These are phyloP conservation scores for Drosophila borealis DNA, from an alignment of 2,888 invertebrate species.

Conservation along the genomic window DNA sequence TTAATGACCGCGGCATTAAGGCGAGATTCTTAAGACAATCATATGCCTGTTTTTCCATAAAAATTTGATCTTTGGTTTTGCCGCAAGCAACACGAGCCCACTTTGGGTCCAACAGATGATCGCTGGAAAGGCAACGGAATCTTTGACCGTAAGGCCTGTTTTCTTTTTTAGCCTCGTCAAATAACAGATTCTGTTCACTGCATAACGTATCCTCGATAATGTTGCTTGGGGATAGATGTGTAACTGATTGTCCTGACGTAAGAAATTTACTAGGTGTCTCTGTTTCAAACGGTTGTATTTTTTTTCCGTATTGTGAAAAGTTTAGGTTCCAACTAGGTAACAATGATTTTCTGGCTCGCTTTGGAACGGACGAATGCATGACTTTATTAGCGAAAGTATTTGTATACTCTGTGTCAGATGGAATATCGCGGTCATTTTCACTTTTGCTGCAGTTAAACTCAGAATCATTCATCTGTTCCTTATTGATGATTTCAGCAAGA, in stretches of 20 bases:
- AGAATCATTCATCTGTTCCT: conserved; percentile 89
- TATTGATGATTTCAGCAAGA: conserved; percentile 94
- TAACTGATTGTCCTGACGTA: conserved; percentile 89
- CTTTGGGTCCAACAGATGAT: conserved; percentile 87
- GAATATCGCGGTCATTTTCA: conserved; percentile 28
- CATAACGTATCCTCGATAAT: conserved; percentile 92
- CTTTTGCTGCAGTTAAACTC: conserved; percentile 62
- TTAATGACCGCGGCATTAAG: conserved; percentile 91
- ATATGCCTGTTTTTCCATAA: conserved; percentile 93
- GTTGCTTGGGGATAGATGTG: conserved; percentile 93
- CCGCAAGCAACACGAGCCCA: conserved; percentile 96
- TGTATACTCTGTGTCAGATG: conserved; percentile 68
- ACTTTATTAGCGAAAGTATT: conserved; percentile 84
- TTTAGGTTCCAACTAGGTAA: conserved; percentile 89
- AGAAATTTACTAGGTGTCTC: conserved; percentile 95
- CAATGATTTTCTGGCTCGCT: conserved; percentile 92
- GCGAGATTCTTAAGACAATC: conserved; percentile 90
- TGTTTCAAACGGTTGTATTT: conserved; percentile 88
- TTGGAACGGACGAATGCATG: conserved; percentile 89
- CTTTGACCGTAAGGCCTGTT: conserved; percentile 70
- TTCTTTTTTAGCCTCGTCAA: conserved; percentile 82
- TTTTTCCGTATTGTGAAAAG: conserved; percentile 85
- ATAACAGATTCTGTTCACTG: conserved; percentile 82
- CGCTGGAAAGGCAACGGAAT: conserved; percentile 21
- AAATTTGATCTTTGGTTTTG: conserved; percentile 94